phyloP scores from a whole-genome alignment of 1,140 invertebrate species.

The Aradophagus sp. region DNA sequence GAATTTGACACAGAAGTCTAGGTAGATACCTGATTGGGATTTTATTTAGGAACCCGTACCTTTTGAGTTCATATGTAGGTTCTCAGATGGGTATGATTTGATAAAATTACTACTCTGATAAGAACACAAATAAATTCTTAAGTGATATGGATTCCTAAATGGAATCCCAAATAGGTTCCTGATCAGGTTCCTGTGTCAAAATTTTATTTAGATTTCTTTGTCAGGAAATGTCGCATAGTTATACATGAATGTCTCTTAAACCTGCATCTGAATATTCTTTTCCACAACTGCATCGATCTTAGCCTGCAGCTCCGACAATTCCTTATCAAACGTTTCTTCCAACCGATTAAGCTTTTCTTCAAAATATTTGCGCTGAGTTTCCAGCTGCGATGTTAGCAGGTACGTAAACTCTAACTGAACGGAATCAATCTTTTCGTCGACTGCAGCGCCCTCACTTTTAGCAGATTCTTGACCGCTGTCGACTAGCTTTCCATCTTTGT shows the following conservation, averaged over 20 bases:
- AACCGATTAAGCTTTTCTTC: slow-evolving; percentile 86
- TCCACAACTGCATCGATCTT: slow-evolving; percentile 71
- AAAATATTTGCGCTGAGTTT: slow-evolving; percentile 94
- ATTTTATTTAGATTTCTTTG: no score
- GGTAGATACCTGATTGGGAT: no score
- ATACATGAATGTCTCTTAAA: slow-evolving; percentile 43
- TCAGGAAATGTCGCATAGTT: no score
- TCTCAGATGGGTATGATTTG: no score
- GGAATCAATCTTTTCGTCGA: slow-evolving; percentile 93
- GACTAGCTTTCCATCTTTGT: slow-evolving; percentile 98
- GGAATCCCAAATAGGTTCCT: no score
- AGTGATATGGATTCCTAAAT: no score
- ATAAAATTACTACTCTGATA: no score
- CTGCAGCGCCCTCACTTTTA: slow-evolving; percentile 69
- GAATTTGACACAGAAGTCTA: no score
- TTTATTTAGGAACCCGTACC: no score
- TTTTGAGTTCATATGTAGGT: no score
- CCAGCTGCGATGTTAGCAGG: slow-evolving; percentile 96
- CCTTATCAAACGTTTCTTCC: slow-evolving; percentile 75
- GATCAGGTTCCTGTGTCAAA: no score
- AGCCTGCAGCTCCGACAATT: slow-evolving; percentile 75
- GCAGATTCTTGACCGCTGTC: slow-evolving; percentile 75
- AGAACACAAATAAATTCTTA: no score
- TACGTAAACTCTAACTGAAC: slow-evolving; percentile 97
- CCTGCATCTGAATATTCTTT: slow-evolving; percentile 70